These are phyloP conservation scores for Parnassius apollo DNA, from an alignment of 2,888 invertebrate genomes.

Conservation along the genomic window DNA sequence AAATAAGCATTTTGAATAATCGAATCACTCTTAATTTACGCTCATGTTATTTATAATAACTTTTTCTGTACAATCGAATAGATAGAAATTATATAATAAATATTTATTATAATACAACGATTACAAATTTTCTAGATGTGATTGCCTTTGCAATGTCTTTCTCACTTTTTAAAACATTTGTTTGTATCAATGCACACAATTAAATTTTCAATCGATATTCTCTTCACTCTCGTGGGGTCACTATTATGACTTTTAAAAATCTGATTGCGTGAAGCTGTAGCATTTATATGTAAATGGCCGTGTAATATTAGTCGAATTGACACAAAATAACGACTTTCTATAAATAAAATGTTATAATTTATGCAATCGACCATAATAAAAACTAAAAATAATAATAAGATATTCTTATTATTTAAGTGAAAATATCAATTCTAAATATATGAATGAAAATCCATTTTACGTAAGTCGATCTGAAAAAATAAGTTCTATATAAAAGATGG, in stretches of 20 bases:
- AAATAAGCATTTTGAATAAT: conserved; percentile 15
- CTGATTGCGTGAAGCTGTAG: not conserved
- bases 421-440: conserved; percentile 14
- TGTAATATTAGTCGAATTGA: not conserved
- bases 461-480: not conserved
- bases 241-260: conserved; percentile 19
- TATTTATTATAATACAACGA: conserved; percentile 25
- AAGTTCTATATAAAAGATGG: not conserved
- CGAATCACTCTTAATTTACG: conserved; percentile 19
- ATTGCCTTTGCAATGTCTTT: conserved; percentile 5
- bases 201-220: conserved; percentile 1
- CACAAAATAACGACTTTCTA: not conserved
- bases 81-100: conserved; percentile 17
- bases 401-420: not conserved
- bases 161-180: not conserved
- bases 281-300: not conserved
- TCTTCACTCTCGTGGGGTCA: conserved; percentile 2
- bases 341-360: not conserved
- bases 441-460: conserved; percentile 9
- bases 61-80: conserved; percentile 25
- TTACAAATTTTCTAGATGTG: conserved; percentile 21
- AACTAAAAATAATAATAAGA: too few relatives aligned
- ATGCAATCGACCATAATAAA: not conserved
- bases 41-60: conserved; percentile 17
- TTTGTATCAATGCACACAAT: not conserved